Evolutionary conservation across 1,140 invertebrate genomes (phyloP).

Genomic region (Scaptomyza hsui): DNA sequence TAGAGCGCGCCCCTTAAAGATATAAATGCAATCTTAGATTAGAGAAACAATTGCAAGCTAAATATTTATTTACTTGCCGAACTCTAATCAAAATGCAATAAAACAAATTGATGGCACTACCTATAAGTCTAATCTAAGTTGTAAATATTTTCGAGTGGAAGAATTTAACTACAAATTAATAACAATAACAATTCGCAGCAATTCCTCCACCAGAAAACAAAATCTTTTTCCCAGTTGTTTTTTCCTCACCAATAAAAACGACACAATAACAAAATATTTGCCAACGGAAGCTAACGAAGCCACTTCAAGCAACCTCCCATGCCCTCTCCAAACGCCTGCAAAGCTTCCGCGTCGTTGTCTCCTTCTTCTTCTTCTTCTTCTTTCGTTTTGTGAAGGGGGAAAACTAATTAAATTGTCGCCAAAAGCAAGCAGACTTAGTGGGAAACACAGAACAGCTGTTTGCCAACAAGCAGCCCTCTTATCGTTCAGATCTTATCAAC

Average conservation of each 20-base stretch:
- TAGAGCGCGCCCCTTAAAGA: too few species aligned
- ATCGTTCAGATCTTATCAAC: slow-evolving; percentile 73
- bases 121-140: slow-evolving; percentile 21
- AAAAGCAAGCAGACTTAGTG: slow-evolving; percentile 6
- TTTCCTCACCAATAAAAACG: slow-evolving; percentile 63
- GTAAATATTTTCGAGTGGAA: slow-evolving; percentile 2
- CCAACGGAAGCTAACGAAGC: slow-evolving; percentile 56
- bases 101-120: slow-evolving; percentile 8
- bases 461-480: slow-evolving; percentile 59
- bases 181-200: neutral
- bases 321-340: slow-evolving; percentile 39
- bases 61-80: neutral
- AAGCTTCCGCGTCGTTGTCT: slow-evolving; percentile 51
- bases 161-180: neutral
- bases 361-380: too few species aligned
- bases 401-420: slow-evolving; percentile 66
- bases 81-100: slow-evolving; percentile 8
- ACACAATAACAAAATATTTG: slow-evolving; percentile 57
- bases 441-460: slow-evolving; percentile 46
- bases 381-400: slow-evolving; percentile 10
- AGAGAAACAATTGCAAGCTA: neutral
- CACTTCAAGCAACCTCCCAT: slow-evolving; percentile 25
- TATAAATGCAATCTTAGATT: too few species aligned
- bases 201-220: slow-evolving; percentile 24
- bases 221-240: slow-evolving; percentile 65